phyloP scores from a whole-genome alignment of 2,888 invertebrate genomes.

The Metacarcinus magister region DNA sequence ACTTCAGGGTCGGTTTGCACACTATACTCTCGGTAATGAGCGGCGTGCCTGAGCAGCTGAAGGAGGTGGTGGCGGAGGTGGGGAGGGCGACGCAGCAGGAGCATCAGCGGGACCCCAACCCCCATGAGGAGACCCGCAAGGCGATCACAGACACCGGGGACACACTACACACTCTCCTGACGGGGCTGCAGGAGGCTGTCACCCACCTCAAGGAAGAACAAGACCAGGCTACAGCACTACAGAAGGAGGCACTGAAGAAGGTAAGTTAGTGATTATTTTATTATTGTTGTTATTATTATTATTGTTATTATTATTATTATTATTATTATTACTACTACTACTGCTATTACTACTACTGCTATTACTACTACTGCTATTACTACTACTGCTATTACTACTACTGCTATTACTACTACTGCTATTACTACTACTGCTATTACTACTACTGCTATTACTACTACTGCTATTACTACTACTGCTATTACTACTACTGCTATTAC shows the following conservation, averaged over 20 bases:
- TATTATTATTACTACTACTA: neutral
- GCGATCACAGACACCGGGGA: conserved; percentile 48
- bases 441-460: neutral
- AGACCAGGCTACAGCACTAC: neutral
- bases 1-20: conserved; percentile 61
- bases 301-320: neutral
- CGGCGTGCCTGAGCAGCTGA: conserved; percentile 35
- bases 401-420: too few species aligned
- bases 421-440: neutral
- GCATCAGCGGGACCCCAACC: neutral
- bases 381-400: neutral
- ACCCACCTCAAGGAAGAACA: neutral
- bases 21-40: conserved; percentile 64
- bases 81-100: neutral
- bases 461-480: neutral
- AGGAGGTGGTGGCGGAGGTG: conserved; percentile 54
- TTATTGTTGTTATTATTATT: neutral
- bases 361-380: neutral
- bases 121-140: conserved; percentile 22
- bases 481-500: neutral
- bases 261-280: neutral
- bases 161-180: neutral
- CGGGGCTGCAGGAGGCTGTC: conserved; percentile 33
- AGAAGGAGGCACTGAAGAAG: conserved; percentile 18
- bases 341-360: neutral